These are phyloP conservation scores for Tolypeutes matacus DNA, from an alignment of 2,797 vertebrate species.

Conservation along the genomic window DNA sequence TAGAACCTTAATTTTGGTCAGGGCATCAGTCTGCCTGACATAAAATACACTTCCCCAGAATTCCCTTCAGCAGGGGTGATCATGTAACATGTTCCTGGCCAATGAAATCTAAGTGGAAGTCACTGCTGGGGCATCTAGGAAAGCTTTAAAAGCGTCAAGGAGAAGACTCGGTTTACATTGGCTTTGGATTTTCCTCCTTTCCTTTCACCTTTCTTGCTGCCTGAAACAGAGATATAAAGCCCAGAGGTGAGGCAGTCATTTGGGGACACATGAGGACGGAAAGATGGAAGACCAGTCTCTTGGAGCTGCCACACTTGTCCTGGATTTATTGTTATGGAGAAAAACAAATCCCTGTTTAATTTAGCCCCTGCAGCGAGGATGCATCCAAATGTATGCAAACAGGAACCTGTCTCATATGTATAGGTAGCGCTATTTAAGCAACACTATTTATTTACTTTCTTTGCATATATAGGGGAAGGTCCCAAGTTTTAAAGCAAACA, in stretches of 20 bases:
- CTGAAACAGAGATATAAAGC: not conserved
- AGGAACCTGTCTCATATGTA: not conserved
- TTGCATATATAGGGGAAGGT: not conserved
- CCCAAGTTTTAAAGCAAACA: constrained; percentile 20
- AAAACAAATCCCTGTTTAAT: not conserved
- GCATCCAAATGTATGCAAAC: not conserved
- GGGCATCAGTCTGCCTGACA: not conserved
- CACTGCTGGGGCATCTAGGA: not conserved
- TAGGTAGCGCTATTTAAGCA: not conserved
- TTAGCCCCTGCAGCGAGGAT: not conserved
- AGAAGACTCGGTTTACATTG: not conserved
- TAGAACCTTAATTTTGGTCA: not conserved
- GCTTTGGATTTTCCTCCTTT: not conserved
- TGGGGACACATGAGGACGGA: not conserved
- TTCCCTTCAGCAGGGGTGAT: not conserved
- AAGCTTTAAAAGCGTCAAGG: not conserved
- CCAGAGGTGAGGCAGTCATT: not conserved
- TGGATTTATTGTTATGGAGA: not conserved
- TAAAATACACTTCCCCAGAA: not conserved
- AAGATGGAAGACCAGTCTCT: not conserved
- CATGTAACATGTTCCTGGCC: not conserved
- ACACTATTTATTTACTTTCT: not conserved
- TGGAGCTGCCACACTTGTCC: not conserved
- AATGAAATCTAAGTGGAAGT: not conserved
- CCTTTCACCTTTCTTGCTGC: not conserved